These are phyloP conservation scores for Lepeophtheirus nordmannii DNA, from an alignment of 2,888 invertebrate genomes.

Conservation along the genomic window DNA sequence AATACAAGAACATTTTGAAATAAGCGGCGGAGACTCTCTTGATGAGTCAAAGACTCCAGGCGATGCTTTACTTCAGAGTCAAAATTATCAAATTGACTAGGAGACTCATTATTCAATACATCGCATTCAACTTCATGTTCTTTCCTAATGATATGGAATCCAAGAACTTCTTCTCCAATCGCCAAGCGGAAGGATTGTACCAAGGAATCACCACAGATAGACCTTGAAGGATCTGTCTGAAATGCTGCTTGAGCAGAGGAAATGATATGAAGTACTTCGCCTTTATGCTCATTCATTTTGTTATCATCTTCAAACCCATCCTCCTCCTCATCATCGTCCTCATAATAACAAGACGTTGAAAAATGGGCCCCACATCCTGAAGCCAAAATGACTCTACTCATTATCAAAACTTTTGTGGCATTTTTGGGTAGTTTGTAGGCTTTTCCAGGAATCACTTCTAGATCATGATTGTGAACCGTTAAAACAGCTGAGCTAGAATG, in stretches of 20 bases:
- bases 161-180: not conserved
- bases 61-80: not conserved
- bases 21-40: not conserved
- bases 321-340: too few species aligned
- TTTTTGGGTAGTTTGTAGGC: slow-evolving; percentile 12
- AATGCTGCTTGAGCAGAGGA: slow-evolving; percentile 10
- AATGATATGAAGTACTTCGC: slow-evolving; percentile 1
- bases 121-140: too few species aligned
- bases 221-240: not conserved
- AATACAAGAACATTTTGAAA: not conserved
- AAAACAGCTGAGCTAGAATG: slow-evolving; percentile 12
- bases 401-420: not conserved
- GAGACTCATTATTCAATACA: too few species aligned
- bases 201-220: not conserved
- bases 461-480: slow-evolving; percentile 16
- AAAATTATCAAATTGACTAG: not conserved
- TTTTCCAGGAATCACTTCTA: slow-evolving; percentile 9
- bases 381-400: slow-evolving; percentile 10
- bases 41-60: not conserved
- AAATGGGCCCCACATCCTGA: too few species aligned
- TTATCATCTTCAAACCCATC: too few species aligned
- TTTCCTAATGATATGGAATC: not conserved
- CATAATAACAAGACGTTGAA: too few species aligned
- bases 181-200: slow-evolving; percentile 10
- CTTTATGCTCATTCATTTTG: not conserved